Base-by-base conservation (phyloP, 2,113 vertebrate genomes). In the Polyodon spathula region DNA sequence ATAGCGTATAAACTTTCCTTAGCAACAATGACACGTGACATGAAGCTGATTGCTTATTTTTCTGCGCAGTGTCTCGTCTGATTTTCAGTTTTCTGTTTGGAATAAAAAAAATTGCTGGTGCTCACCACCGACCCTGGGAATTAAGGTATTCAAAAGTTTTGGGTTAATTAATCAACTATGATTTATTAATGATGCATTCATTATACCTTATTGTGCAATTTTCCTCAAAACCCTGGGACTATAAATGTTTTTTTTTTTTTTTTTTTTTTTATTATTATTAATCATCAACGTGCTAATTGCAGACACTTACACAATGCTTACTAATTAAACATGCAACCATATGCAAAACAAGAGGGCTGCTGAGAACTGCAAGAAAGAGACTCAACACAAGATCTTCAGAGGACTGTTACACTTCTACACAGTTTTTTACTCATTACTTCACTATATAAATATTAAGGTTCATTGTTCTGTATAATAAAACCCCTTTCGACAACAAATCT, bases 171-270 rank as follows among this genome's bases (percentile, higher is more conserved):
- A 87, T 84, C 84, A 84, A 64, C 67, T 61, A 77, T 89, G 86
- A 89, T 88, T 89, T 87, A 89, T 90, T 90, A 84, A 86, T 89
- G 81, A 86, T 79, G 83, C 82, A 85, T 86, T 89, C 86, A 86
- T 88, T 89, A 85, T 81, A 74, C 87, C 85, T 89, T 83, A 88
- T 83, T 78, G 79, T 87, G 85, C 88, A 87, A 76, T 88, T 90
- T 81, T 89, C 79, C 75, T 84, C 77, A 84, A 88, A 86, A 77
- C n/a, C n/a, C n/a, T 85, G 78, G 73, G 76, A 71, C 78, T 79
- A 83, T 84, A 75, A 83, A 87, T 72, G 68, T 68, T 71, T 82
- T 84, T 88, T 88, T 27, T n/a, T n/a, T n/a, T n/a, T n/a, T n/a
- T n/a, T n/a, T n/a, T n/a, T n/a, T n/a, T n/a, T n/a, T n/a, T n/a